Conservation (phyloP, 2,888 invertebrate species). For the Mesopsocus fuscifrons region DNA sequence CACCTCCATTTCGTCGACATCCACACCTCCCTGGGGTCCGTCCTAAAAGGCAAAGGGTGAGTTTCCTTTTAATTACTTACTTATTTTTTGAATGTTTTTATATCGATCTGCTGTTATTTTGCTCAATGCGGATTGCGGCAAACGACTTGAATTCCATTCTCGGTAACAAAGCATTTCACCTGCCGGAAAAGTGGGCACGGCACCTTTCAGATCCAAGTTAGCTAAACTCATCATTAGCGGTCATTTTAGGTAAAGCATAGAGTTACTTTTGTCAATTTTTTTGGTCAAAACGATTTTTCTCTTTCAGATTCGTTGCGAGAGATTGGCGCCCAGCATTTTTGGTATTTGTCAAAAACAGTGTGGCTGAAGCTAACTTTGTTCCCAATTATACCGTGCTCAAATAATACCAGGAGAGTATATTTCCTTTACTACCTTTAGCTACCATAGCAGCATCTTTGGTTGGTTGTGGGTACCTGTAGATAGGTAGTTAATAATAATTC, state of each 20-base stretch:
- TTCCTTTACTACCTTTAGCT: too few species aligned
- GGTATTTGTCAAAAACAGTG: constrained; percentile 35
- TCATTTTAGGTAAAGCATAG: constrained; percentile 7
- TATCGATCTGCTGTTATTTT: constrained; percentile 11
- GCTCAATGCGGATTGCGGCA: too few species aligned
- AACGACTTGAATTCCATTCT: too few species aligned
- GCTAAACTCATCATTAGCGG: too few species aligned
- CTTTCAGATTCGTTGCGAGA: constrained; percentile 14
- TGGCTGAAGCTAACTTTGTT: constrained; percentile 36
- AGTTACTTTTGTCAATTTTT: constrained; percentile 10
- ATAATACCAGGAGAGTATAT: background rate
- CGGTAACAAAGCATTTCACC: too few species aligned
- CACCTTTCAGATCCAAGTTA: too few species aligned
- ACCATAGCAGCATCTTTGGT: too few species aligned
- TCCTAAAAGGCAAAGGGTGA: constrained; percentile 37
- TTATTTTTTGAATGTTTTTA: constrained; percentile 10
- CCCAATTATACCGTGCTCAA: constrained; percentile 25
- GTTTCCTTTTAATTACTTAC: constrained; percentile 15
- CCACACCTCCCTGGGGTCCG: constrained; percentile 33
- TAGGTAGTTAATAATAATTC: too few species aligned
- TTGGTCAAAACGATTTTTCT: constrained; percentile 5
- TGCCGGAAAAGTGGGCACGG: too few species aligned
- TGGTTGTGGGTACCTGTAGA: too few species aligned
- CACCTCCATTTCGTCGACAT: constrained; percentile 37
- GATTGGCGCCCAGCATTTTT: constrained; percentile 48